Conservation (phyloP, 2,113 vertebrate genomes). For the Sciurus niger region DNA sequence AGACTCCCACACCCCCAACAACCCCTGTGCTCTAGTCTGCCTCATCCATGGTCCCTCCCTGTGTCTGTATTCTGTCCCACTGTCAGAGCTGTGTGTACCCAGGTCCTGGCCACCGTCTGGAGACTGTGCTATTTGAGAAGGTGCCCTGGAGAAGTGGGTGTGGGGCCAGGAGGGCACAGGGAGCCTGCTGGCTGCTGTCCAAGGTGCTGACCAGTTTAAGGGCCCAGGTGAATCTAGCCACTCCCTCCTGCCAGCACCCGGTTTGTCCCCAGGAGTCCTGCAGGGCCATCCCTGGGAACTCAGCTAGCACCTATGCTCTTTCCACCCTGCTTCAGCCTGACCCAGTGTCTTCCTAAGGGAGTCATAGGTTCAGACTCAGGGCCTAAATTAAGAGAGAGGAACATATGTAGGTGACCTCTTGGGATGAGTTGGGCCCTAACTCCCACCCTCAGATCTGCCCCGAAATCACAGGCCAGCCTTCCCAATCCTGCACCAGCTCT, state of each 20-base stretch:
- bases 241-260: not conserved
- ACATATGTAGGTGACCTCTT: accelerated
- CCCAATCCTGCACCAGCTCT: not conserved
- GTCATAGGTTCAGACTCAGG: not conserved
- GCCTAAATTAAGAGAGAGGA: not conserved
- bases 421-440: not conserved
- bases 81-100: not conserved
- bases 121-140: conserved; percentile 67
- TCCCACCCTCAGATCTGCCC: not conserved
- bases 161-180: not conserved
- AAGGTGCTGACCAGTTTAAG: conserved; percentile 60
- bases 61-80: not conserved
- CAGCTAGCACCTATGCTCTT: not conserved
- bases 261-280: not conserved
- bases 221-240: not conserved
- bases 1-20: not conserved
- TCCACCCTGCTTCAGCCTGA: not conserved
- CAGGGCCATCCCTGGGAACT: not conserved
- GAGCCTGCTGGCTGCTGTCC: conserved; percentile 73
- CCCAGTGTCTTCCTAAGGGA: not conserved
- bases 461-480: not conserved
- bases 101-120: not conserved
- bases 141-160: not conserved
- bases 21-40: not conserved
- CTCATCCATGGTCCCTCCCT: not conserved